Evolutionary conservation across 1,140 invertebrate species (phyloP), one percentile per base, ranked within the genome.

Genomic region (Thaumetopoea pityocampa): DNA sequence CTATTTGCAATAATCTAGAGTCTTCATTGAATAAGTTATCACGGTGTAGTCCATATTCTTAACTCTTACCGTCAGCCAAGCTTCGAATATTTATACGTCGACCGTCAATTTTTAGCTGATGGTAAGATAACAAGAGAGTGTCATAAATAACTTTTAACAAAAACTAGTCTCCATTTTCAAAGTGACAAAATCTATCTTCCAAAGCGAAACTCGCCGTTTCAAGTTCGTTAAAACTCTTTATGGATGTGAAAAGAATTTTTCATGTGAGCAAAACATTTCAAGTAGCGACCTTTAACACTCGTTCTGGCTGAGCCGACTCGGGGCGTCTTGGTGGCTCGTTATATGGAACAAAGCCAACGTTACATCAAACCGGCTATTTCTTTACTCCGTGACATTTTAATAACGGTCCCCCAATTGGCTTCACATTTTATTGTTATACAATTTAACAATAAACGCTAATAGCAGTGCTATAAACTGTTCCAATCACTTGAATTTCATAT

Each of bases 311-410:
- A 44, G 35, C 24, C 38, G 48, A 46, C 41, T 19, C 35, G 38
- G 40, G 17, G 26, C 35, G 28, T 28, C 55, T 54, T 60, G 42
- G 37, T 34, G 53, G 52, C 68, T 67, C 66, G 57, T 71, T 71
- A 68, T 35, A 47, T 50, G 48, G 57, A 66, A 68, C 54, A 71
- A 68, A 68, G 61, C 46, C 52, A 37, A 52, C 37, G 45, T 36
- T 32, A 67, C 64, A 67, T 72, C 63, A 68, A 71, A 68, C 57
- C 53, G 52, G 37, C 38, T 49, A 60, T 67, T 72, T 63, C 66
- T 65, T 69, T 60, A 62, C 41, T 61, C 59, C 51, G 55, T 56
- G 56, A 70, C 58, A 62, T 70, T 59, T 41, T 63, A 63, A 56
- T 54, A 54, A 40, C 48, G 44, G 28, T 36, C 19, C 24, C 34